phyloP scores from a whole-genome alignment of 2,113 vertebrate species.

The Pelodiscus sinensis region DNA sequence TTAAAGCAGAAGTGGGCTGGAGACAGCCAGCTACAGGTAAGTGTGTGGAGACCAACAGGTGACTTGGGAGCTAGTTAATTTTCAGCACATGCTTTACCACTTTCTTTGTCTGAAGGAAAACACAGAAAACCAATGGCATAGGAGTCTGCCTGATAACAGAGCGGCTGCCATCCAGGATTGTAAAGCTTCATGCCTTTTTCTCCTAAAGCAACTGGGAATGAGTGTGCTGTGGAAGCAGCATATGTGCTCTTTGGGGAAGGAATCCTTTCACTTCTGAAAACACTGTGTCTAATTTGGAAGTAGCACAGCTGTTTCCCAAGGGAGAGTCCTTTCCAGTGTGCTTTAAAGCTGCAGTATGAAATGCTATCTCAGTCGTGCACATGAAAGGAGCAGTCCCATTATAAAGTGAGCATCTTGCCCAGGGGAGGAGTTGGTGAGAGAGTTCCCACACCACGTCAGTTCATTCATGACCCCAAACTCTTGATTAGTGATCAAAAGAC shows the following conservation, averaged over 20 bases:
- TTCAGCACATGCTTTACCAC: neutral
- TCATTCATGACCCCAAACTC: neutral
- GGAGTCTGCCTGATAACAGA: neutral
- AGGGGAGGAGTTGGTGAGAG: neutral
- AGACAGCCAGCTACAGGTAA: neutral
- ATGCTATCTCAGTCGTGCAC: neutral
- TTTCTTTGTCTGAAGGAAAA: neutral
- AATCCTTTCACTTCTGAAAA: neutral
- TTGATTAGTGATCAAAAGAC: neutral
- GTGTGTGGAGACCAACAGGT: neutral
- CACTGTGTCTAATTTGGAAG: neutral
- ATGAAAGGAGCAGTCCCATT: neutral
- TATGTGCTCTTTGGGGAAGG: neutral
- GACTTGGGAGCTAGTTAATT: neutral
- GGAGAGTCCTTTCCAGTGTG: neutral
- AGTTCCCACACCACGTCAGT: neutral
- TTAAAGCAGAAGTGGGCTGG: neutral
- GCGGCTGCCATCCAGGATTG: neutral
- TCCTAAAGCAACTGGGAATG: neutral
- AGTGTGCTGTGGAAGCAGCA: neutral
- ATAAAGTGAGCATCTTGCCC: neutral
- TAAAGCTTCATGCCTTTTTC: conserved; percentile 3
- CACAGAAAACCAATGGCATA: neutral
- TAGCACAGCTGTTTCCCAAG: neutral
- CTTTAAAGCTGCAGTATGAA: neutral